phyloP scores from a whole-genome alignment of 2,888 invertebrate genomes.

The Drosophila meridiana region DNA sequence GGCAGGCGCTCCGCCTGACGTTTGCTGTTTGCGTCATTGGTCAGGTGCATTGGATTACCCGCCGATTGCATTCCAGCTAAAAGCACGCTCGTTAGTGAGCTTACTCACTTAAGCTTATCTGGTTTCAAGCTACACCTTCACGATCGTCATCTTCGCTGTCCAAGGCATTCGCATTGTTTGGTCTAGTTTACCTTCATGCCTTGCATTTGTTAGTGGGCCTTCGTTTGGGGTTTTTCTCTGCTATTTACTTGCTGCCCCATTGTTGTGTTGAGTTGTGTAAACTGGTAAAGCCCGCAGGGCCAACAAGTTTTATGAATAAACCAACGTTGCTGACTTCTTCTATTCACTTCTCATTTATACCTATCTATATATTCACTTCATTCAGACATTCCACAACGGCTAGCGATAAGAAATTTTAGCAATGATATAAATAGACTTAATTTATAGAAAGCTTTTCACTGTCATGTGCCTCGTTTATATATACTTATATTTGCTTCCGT shows the following conservation, averaged over 20 bases:
- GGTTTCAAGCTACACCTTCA: slow-evolving; percentile 28
- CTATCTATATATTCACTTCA: slow-evolving; percentile 2
- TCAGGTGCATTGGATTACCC: slow-evolving; percentile 10
- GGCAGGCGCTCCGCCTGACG: slow-evolving; percentile 31
- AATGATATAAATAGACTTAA: slow-evolving; percentile 50
- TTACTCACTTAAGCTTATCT: slow-evolving; percentile 13
- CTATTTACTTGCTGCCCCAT: neutral
- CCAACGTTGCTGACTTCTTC: slow-evolving; percentile 1
- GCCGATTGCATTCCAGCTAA: slow-evolving; percentile 22
- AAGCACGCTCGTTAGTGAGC: slow-evolving; percentile 32
- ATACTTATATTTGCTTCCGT: slow-evolving; percentile 10
- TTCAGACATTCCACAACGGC: slow-evolving; percentile 36
- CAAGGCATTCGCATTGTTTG: slow-evolving; percentile 24
- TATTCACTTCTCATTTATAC: neutral
- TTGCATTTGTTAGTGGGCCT: slow-evolving; percentile 31
- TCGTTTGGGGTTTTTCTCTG: slow-evolving; percentile 19
- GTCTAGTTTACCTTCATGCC: slow-evolving; percentile 51
- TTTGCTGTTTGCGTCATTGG: slow-evolving; percentile 41
- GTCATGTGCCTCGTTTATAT: slow-evolving; percentile 54
- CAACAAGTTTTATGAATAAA: slow-evolving; percentile 9
- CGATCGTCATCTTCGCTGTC: neutral
- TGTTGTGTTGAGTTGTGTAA: slow-evolving; percentile 13
- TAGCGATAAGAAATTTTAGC: slow-evolving; percentile 43
- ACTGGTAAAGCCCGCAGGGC: slow-evolving; percentile 6
- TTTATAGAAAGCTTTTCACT: slow-evolving; percentile 47